These are phyloP conservation scores for Drosophila chauvacae DNA, from an alignment of 1,140 invertebrate species.

Conservation along the genomic window DNA sequence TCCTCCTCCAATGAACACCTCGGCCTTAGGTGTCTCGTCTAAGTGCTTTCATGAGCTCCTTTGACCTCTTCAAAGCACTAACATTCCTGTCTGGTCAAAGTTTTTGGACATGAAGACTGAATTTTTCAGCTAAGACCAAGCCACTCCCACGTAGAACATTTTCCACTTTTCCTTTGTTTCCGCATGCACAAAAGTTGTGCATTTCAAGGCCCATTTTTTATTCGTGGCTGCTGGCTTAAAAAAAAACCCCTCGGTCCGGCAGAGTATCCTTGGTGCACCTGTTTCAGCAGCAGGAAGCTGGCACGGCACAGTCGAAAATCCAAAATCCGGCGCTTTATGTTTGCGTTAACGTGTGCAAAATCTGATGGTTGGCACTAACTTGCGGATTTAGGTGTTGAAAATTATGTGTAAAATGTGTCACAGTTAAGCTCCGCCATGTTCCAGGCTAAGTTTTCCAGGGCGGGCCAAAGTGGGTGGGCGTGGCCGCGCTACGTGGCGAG, in stretches of 20 bases:
- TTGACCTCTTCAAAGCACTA: background rate
- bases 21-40: background rate
- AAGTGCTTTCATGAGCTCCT: background rate
- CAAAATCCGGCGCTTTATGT: constrained; percentile 77
- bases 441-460: constrained; percentile 30
- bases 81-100: constrained; percentile 6
- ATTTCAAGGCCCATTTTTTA: constrained; percentile 50
- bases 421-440: constrained; percentile 73
- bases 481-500: constrained; percentile 51
- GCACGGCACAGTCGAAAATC: constrained; percentile 44
- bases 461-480: constrained; percentile 22
- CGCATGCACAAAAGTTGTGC: constrained; percentile 44
- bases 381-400: constrained; percentile 82
- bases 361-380: constrained; percentile 80
- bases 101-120: constrained; percentile 6
- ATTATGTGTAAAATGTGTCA: constrained; percentile 83
- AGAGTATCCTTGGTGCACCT: constrained; percentile 4
- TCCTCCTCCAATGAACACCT: background rate
- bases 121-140: constrained; percentile 11
- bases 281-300: constrained; percentile 13
- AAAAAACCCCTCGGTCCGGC: constrained; percentile 43
- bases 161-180: constrained; percentile 27
- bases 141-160: constrained; percentile 13
- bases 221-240: constrained; percentile 38
- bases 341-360: constrained; percentile 81